Evolutionary conservation across 2,888 invertebrate species (phyloP), one percentile per base, ranked within the genome.

Genomic region (Gandaritis pyraliata): DNA sequence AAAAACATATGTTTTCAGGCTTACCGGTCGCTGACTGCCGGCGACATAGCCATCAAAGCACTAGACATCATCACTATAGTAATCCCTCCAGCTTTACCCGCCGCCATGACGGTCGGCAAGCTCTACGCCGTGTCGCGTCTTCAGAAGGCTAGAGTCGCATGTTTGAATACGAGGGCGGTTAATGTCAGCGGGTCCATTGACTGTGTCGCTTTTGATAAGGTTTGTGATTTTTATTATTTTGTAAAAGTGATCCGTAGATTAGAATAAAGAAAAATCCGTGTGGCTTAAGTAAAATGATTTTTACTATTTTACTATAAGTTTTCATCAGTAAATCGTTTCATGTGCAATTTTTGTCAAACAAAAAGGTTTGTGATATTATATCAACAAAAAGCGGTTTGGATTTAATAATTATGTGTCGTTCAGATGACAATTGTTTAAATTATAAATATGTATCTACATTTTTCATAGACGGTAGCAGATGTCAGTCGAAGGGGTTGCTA

Each of bases 91-190:
- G 98, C 98, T 0, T 87, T 99, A 47, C 99, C 98, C 1, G 98
- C 98, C 43, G 99, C 98, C 62, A 98, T 98, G 98, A 98, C 98
- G 0, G 97, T 98, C 1, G 98, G 98, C 0, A 95, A 97, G 1
- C 94, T 97, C 74, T 97, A 98, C 84, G 98, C 98, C 0, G 98
- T 98, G 80, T 94, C 94, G 56, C 93, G 98, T 8, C 93, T 99
- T 49, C 94, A 96, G 82, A 94, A 94, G 41, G 95, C 95, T 48
- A 90, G 95, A 50, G 96, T 99, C 58, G 97, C 96, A 79, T 99
- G 98, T 80, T 98, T 98, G 69, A 97, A 97, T 75, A 98, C 98
- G 0, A 93, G 98, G 10, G 95, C 97, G 0, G 98, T 99, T 69
- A 99, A 98, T 80, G 97, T 98, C 16, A 96, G 97, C 65, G 99